Evolutionary conservation across 2,888 invertebrate genomes (phyloP).

Genomic region (Agapetus fuscipes): DNA sequence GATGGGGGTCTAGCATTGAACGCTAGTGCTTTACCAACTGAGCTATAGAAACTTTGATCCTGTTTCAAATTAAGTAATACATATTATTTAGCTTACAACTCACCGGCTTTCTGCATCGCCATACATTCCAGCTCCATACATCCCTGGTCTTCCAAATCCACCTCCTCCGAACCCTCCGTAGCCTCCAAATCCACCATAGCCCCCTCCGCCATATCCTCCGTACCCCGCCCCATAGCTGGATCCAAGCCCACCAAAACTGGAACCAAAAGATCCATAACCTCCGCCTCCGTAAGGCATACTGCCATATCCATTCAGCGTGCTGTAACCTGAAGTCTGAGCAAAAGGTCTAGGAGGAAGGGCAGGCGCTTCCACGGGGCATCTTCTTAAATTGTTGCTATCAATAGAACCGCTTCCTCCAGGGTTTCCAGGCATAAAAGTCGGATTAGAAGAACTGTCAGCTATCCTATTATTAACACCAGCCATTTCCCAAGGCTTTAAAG

Average conservation of each 20-base stretch:
- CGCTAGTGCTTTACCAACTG: no score
- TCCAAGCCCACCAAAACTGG: slow-evolving; percentile 12
- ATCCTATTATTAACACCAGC: slow-evolving; percentile 15
- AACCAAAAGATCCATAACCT: slow-evolving; percentile 15
- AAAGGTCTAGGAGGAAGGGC: slow-evolving; percentile 32
- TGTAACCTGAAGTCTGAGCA: slow-evolving; percentile 24
- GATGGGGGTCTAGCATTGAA: no score
- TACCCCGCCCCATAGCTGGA: slow-evolving; percentile 21
- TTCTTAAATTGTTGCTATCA: slow-evolving; percentile 11
- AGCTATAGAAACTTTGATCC: no score
- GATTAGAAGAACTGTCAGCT: slow-evolving; percentile 19
- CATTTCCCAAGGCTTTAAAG: slow-evolving; percentile 29
- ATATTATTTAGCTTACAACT: slow-evolving; percentile 8
- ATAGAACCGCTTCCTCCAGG: slow-evolving; percentile 13
- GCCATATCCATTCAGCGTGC: slow-evolving; percentile 27
- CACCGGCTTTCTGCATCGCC: slow-evolving; percentile 57
- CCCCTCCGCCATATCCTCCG: slow-evolving; percentile 26
- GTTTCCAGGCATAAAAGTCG: no score
- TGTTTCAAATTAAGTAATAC: not conserved
- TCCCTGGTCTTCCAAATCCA: slow-evolving; percentile 32
- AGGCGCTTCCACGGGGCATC: slow-evolving; percentile 25
- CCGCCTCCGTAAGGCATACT: slow-evolving; percentile 23
- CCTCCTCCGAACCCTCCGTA: slow-evolving; percentile 26
- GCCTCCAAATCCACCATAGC: slow-evolving; percentile 30
- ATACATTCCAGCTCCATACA: slow-evolving; percentile 36